A percentile compares a stretch with the other conserved stretches of the same genome.
Evolutionary conservation across 64 coral and sea anemone species (phyloP).

Genomic region (Anthopleura sola): DNA sequence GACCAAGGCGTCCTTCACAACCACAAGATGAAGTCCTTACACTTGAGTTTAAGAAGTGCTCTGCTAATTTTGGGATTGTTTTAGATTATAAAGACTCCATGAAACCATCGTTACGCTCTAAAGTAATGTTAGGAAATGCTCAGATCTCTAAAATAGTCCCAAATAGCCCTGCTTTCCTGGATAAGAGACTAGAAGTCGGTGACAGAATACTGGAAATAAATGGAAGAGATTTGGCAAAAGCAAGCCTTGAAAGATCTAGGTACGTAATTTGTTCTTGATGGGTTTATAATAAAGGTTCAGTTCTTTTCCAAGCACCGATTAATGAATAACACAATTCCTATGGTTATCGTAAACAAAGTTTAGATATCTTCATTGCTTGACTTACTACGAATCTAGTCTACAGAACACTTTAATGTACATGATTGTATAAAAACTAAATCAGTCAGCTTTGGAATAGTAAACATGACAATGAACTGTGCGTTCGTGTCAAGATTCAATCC

Average conservation of each 20-base stretch:
- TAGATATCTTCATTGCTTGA: not conserved
- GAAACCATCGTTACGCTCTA: conserved; percentile 9
- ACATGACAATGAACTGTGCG: not conserved
- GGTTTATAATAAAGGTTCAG: not conserved
- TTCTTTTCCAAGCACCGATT: not conserved
- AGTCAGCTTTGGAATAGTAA: not conserved
- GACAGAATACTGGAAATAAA: conserved; percentile 68
- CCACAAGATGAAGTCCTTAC: not conserved
- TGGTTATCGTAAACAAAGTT: not conserved
- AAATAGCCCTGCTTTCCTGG: conserved; percentile 17
- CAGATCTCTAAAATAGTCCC: conserved; percentile 38
- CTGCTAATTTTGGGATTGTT: conserved; percentile 51
- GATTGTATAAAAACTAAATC: not conserved
- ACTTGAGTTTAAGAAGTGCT: conserved; percentile 56
- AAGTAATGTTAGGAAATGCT: conserved; percentile 32
- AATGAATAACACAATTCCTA: not conserved
- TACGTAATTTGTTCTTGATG: not conserved
- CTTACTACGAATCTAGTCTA: not conserved
- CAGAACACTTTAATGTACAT: no score
- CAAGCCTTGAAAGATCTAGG: conserved; percentile 53
- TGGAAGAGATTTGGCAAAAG: conserved; percentile 39
- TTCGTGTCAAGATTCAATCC: not conserved
- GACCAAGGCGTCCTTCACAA: conserved; percentile 20
- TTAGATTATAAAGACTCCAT: conserved; percentile 18
- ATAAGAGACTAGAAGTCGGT: conserved; percentile 47